Percentiles rank a stretch among this genome's conserved stretches.
phyloP scores from a whole-genome alignment of 2,797 vertebrate genomes.

The Melanotaenia parkinsoni region DNA sequence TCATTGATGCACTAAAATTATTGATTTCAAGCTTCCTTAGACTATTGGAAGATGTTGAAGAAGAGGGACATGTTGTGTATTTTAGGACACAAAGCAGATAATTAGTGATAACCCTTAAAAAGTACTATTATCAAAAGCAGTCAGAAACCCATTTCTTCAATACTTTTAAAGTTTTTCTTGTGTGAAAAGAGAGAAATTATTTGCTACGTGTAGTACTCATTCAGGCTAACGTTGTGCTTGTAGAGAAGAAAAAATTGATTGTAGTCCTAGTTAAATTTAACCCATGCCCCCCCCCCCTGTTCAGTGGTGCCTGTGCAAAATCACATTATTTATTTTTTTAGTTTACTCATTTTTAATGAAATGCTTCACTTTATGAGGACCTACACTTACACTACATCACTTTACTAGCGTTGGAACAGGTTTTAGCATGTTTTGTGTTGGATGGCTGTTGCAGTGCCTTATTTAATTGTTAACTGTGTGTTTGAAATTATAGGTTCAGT shows the following conservation, averaged over 20 bases:
- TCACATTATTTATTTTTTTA: conserved; percentile 46
- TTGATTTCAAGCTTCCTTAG: conserved; percentile 2
- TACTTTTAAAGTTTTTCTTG: neutral
- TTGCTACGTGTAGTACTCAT: neutral
- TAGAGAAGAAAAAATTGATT: neutral
- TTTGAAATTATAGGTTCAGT: conserved; percentile 36
- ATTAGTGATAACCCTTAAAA: neutral
- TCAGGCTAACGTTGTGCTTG: neutral
- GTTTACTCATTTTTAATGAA: conserved; percentile 37
- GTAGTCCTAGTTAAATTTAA: conserved; percentile 1
- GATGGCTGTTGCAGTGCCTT: conserved; percentile 76
- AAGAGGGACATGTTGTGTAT: neutral
- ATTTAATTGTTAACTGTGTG: conserved; percentile 54
- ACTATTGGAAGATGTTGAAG: neutral
- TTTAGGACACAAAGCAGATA: conserved; percentile 10
- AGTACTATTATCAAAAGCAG: neutral
- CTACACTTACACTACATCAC: conserved; percentile 72
- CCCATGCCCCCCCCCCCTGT: neutral
- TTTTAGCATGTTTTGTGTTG: conserved; percentile 23
- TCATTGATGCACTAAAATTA: neutral
- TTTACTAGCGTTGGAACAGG: conserved; percentile 49
- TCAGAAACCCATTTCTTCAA: neutral
- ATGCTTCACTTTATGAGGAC: conserved; percentile 45
- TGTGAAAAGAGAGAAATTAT: conserved; percentile 3
- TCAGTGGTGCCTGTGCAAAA: conserved; percentile 54